Evolutionary conservation across 2,113 vertebrate species (phyloP).

Genomic region (Eublepharis macularius): DNA sequence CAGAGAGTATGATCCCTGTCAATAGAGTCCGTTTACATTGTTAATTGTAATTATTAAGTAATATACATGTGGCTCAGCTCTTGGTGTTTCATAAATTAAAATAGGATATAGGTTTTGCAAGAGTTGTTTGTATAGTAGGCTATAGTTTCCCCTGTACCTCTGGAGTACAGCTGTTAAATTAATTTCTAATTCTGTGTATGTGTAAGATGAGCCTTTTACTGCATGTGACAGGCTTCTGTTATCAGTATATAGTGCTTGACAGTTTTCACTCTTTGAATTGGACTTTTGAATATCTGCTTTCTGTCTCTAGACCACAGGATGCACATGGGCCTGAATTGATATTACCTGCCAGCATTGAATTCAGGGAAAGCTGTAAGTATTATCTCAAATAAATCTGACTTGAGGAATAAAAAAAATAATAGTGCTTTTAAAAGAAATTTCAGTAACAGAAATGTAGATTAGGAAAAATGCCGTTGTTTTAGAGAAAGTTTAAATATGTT

Average conservation of each 20-base stretch:
- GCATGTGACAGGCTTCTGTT: slow-evolving; percentile 40
- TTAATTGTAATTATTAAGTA: neutral
- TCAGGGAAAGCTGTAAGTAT: slow-evolving; percentile 96
- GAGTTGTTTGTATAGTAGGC: neutral
- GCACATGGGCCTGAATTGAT: slow-evolving; percentile 82
- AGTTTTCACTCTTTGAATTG: slow-evolving; percentile 4
- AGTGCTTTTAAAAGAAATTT: neutral
- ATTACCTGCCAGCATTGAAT: slow-evolving; percentile 94
- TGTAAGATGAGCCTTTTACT: slow-evolving; percentile 33
- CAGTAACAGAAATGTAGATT: neutral
- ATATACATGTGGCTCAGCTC: neutral
- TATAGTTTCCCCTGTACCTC: neutral
- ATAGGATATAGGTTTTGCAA: neutral
- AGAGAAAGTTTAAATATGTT: neutral
- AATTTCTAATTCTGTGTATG: neutral
- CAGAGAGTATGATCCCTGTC: neutral
- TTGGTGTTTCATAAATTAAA: neutral
- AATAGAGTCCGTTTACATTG: neutral
- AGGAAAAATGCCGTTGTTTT: neutral
- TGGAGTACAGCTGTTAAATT: neutral
- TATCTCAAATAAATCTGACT: neutral
- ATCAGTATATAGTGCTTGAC: accelerated
- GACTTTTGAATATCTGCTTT: slow-evolving; percentile 38
- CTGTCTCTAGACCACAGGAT: slow-evolving; percentile 84
- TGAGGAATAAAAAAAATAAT: neutral